These are phyloP conservation scores for Synergus itoensis DNA, from an alignment of 2,888 invertebrate species.

Conservation along the genomic window DNA sequence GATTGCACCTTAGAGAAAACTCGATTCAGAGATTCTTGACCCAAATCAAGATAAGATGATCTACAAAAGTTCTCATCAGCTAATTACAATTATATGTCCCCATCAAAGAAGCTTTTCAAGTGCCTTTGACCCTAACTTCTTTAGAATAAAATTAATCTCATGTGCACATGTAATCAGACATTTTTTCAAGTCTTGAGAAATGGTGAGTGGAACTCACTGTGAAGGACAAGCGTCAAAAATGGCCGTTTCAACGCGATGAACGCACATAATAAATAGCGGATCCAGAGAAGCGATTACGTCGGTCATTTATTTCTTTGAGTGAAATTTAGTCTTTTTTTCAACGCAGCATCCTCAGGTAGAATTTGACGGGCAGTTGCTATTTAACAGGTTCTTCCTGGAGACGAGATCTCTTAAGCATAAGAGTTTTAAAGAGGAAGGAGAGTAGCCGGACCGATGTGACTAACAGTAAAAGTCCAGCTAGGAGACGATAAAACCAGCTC, in stretches of 20 bases:
- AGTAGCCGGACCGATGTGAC: constrained; percentile 35
- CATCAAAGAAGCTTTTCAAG: constrained; percentile 6
- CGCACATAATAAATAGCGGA: constrained; percentile 40
- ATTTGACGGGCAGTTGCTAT: constrained; percentile 38
- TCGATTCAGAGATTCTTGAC: not conserved
- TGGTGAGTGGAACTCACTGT: constrained; percentile 33
- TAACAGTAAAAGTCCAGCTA: constrained; percentile 71
- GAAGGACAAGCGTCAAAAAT: constrained; percentile 40
- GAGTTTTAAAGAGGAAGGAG: constrained; percentile 35
- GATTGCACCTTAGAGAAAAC: not conserved
- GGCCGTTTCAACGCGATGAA: constrained; percentile 8
- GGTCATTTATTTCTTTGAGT: constrained; percentile 40
- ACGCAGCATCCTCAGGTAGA: not conserved
- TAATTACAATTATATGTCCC: not conserved
- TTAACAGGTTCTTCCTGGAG: constrained; percentile 40
- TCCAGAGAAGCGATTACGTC: constrained; percentile 36
- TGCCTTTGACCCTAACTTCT: constrained; percentile 15
- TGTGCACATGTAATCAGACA: constrained; percentile 19
- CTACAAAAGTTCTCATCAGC: not conserved
- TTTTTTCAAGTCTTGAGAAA: constrained; percentile 20
- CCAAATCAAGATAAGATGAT: not conserved
- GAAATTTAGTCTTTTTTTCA: constrained; percentile 38
- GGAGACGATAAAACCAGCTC: constrained; percentile 62
- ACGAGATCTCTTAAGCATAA: constrained; percentile 21
- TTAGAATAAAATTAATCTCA: constrained; percentile 9